A percentile compares a stretch with the other conserved stretches of the same genome.
Conservation (phyloP, 2,888 invertebrate genomes). For the Thera obeliscata region DNA sequence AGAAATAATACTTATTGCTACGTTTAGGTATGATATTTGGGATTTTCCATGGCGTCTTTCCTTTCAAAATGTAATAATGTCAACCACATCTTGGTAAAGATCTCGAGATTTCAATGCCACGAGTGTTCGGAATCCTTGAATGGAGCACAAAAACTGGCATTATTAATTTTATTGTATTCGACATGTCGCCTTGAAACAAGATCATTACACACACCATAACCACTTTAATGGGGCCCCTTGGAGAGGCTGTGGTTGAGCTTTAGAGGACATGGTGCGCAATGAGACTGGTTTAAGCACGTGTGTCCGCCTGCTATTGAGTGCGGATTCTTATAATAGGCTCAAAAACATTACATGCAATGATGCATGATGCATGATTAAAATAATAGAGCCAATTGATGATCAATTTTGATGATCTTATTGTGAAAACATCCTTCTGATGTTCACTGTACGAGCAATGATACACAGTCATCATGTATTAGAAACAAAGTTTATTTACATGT, state of each 20-base stretch:
- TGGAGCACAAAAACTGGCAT: conserved; percentile 73
- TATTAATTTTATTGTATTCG: conserved; percentile 74
- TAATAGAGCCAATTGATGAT: too few species aligned
- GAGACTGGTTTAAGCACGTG: not conserved
- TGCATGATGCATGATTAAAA: too few species aligned
- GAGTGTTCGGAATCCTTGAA: conserved; percentile 67
- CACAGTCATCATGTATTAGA: too few species aligned
- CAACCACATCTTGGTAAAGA: conserved; percentile 23
- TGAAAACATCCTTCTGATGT: too few species aligned
- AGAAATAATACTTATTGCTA: not conserved
- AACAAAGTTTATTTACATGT: too few species aligned
- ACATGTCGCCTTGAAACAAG: conserved; percentile 76
- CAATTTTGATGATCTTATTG: too few species aligned
- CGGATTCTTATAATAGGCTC: too few species aligned
- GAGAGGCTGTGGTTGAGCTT: conserved; percentile 24
- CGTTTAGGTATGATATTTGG: not conserved
- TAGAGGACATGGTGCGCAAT: conserved; percentile 8
- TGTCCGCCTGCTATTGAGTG: not conserved
- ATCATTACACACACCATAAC: conserved; percentile 62
- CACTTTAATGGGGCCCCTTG: conserved; percentile 57
- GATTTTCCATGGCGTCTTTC: not conserved
- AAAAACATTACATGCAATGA: too few species aligned
- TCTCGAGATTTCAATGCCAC: conserved; percentile 49
- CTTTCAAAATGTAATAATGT: conserved; percentile 1
- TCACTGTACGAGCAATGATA: too few species aligned